These are phyloP conservation scores for Apostichopus californicus DNA, from an alignment of 35 echinoderm and acorn worm species.

Conservation along the genomic window DNA sequence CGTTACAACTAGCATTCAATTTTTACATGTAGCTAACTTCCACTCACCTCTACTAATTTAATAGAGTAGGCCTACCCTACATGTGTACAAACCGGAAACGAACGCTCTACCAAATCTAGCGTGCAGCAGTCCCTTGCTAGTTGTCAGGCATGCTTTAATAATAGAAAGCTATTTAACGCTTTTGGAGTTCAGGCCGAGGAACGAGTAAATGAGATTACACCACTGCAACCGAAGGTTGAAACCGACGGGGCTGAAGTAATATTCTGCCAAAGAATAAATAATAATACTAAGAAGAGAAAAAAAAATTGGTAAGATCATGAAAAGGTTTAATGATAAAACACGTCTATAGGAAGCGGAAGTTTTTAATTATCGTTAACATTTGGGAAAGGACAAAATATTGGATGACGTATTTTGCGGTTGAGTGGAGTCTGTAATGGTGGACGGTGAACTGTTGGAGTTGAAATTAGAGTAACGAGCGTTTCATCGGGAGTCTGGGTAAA, in stretches of 20 bases:
- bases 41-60: slow-evolving; percentile 13
- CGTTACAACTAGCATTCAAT: too few species aligned
- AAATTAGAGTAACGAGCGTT: neutral
- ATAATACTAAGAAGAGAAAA: neutral
- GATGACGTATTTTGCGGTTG: neutral
- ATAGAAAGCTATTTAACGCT: slow-evolving; percentile 32
- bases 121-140: neutral
- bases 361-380: slow-evolving; percentile 42
- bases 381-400: slow-evolving; percentile 21
- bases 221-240: slow-evolving; percentile 5
- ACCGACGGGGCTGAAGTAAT: neutral
- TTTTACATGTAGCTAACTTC: neutral
- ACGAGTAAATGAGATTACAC: slow-evolving; percentile 40
- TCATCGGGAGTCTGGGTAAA: too few species aligned
- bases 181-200: neutral
- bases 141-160: slow-evolving; percentile 16
- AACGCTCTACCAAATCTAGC: slow-evolving; percentile 21
- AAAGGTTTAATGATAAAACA: neutral
- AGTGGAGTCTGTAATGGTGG: neutral
- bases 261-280: neutral
- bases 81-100: slow-evolving; percentile 43
- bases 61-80: slow-evolving; percentile 18
- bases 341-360: slow-evolving; percentile 39
- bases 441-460: neutral
- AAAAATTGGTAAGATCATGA: neutral